Evolutionary conservation across 2,797 vertebrate species (phyloP).

Genomic region (Fratercula arctica): DNA sequence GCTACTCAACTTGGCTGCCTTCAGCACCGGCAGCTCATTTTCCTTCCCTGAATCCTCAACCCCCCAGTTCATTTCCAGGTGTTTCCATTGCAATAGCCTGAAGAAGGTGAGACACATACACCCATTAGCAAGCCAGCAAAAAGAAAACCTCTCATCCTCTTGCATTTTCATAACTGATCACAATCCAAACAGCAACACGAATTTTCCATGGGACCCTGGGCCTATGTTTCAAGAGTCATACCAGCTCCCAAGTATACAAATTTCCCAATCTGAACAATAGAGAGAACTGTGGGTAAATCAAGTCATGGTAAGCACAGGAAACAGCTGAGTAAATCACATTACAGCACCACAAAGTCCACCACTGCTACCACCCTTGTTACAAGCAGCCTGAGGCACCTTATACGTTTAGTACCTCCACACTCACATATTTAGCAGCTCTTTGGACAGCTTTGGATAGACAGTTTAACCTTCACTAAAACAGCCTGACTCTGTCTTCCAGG

Average conservation of each 20-base stretch:
- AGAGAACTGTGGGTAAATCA: not conserved
- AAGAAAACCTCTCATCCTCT: not conserved
- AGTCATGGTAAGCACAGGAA: not conserved
- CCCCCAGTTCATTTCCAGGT: not conserved
- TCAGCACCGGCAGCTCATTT: conserved; percentile 8
- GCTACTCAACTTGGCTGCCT: not conserved
- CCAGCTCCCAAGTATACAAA: not conserved
- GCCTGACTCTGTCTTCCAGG: not conserved
- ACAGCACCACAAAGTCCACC: not conserved
- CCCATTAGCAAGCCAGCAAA: not conserved
- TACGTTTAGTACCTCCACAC: not conserved
- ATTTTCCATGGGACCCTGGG: not conserved
- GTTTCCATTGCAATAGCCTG: not conserved
- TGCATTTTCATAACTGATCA: not conserved
- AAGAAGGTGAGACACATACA: not conserved
- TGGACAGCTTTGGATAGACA: too few species aligned
- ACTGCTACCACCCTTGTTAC: not conserved
- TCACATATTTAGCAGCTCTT: not conserved
- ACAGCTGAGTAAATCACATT: not conserved
- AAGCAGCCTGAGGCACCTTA: not conserved
- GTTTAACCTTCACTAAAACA: not conserved
- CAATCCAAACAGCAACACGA: not conserved
- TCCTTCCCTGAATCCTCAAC: not conserved
- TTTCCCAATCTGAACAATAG: not conserved
- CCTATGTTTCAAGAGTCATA: not conserved